Percentiles rank a stretch among this genome's conserved stretches.
phyloP scores from a whole-genome alignment of 2,113 vertebrate genomes.

The Perca fluviatilis region DNA sequence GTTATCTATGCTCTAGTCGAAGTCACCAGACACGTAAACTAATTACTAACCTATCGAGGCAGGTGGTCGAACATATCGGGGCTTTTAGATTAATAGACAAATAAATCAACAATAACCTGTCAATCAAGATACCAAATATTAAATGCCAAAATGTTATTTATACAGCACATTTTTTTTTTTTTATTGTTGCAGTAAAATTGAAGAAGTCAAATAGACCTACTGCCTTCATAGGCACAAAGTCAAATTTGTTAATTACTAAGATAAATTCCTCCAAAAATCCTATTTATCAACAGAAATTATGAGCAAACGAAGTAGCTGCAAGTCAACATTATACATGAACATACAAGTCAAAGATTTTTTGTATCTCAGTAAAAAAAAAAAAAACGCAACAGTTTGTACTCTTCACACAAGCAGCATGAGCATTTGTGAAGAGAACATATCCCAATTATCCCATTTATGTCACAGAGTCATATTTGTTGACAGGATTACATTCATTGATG shows the following conservation, averaged over 20 bases:
- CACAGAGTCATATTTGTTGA: background rate
- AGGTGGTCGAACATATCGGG: background rate
- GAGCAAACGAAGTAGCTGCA: background rate
- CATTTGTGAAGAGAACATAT: background rate
- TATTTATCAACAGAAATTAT: background rate
- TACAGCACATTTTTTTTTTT: background rate
- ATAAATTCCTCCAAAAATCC: background rate
- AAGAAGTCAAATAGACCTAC: background rate
- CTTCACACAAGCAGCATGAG: background rate
- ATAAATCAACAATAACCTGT: background rate
- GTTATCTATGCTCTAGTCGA: too few species aligned
- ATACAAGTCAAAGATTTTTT: background rate
- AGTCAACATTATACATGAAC: background rate
- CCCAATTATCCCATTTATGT: background rate
- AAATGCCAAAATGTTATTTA: background rate
- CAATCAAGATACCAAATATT: background rate
- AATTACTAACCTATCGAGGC: background rate
- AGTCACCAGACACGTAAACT: too few species aligned
- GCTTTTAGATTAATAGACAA: background rate
- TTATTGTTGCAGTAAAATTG: too few species aligned
- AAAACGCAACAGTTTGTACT: background rate
- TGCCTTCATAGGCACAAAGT: background rate
- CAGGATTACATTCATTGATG: background rate
- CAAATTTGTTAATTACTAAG: background rate
- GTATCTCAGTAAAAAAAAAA: background rate